Evolutionary conservation across 2,113 vertebrate species (phyloP).

Genomic region (Eublepharis macularius): DNA sequence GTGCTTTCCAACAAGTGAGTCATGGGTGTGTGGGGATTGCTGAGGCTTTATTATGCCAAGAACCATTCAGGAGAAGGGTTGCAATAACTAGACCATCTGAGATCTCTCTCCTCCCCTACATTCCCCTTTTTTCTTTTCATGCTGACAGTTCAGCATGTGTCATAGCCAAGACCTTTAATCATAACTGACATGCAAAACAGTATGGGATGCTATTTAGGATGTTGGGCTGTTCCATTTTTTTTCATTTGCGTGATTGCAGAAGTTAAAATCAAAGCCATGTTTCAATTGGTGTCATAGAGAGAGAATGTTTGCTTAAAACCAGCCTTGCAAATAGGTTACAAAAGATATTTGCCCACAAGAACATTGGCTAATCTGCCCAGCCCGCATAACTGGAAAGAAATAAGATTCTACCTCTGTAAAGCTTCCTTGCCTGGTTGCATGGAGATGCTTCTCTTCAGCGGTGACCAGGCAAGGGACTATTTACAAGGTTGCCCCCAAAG

Average conservation of each 20-base stretch:
- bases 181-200: not conserved
- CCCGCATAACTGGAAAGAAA: not conserved
- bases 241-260: not conserved
- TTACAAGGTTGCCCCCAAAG: not conserved
- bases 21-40: conserved; percentile 1
- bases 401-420: not conserved
- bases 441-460: not conserved
- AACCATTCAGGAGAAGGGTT: conserved; percentile 13
- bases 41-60: not conserved
- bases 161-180: conserved; percentile 4
- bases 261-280: not conserved
- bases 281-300: not conserved
- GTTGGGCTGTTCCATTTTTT: not conserved
- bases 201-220: not conserved
- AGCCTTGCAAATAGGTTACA: not conserved
- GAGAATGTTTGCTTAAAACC: not conserved
- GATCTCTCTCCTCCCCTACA: not conserved
- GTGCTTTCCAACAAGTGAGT: conserved; percentile 19
- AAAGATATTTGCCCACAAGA: not conserved
- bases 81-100: conserved; percentile 10
- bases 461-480: not conserved
- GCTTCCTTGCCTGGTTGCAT: not conserved
- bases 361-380: not conserved
- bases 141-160: conserved; percentile 2
- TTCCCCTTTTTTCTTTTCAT: not conserved